Evolutionary conservation across 1,140 invertebrate species (phyloP).

Genomic region (Planococcus citri): DNA sequence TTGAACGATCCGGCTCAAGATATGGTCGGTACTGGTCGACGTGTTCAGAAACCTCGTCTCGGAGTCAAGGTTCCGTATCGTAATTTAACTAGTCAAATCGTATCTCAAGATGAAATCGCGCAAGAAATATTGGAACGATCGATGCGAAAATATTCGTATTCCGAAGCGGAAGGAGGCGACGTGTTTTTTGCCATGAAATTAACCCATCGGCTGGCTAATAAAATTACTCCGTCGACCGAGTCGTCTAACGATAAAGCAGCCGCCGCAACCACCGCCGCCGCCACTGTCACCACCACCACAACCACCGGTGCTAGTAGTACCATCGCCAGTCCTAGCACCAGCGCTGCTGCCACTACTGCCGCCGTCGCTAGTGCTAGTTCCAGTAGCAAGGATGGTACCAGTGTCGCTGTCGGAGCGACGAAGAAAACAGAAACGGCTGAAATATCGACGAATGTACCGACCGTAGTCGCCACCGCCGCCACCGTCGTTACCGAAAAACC

Average conservation of each 20-base stretch:
- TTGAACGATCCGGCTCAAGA: conserved; percentile 27
- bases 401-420: too few species aligned
- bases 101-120: conserved; percentile 37
- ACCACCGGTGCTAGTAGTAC: not conserved
- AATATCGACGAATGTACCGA: too few species aligned
- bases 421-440: too few species aligned
- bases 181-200: conserved; percentile 39
- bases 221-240: conserved; percentile 27
- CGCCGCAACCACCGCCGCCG: not conserved
- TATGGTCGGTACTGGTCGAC: conserved; percentile 27
- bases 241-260: not conserved
- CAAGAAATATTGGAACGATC: conserved; percentile 37
- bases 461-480: too few species aligned
- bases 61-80: conserved; percentile 37
- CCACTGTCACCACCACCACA: not conserved
- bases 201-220: conserved; percentile 37
- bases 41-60: conserved; percentile 33
- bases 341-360: not conserved
- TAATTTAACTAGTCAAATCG: conserved; percentile 38
- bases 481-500: not conserved
- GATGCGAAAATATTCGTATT: conserved; percentile 29
- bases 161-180: conserved; percentile 34
- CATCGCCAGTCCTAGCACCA: not conserved
- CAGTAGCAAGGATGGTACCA: too few species aligned
- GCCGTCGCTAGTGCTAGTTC: not conserved